These are phyloP conservation scores for Scelioninae gen. 2 DNA, from an alignment of 2,888 invertebrate genomes.

Conservation along the genomic window DNA sequence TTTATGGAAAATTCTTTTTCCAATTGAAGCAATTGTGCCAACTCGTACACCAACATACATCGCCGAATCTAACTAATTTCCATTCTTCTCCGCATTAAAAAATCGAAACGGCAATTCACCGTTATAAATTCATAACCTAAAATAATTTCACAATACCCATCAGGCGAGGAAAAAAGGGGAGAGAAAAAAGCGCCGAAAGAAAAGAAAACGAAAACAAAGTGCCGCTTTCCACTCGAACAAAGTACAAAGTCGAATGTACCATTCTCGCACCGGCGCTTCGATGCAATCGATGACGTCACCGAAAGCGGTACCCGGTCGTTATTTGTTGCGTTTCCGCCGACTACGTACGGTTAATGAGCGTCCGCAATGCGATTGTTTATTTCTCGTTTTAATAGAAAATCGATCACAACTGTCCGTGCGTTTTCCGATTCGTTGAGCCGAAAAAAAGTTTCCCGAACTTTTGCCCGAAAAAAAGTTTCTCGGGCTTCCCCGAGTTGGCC, in stretches of 20 bases:
- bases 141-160: neutral
- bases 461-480: too few species aligned
- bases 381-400: slow-evolving; percentile 50
- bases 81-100: too few species aligned
- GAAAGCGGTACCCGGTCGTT: slow-evolving; percentile 14
- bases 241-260: slow-evolving; percentile 13
- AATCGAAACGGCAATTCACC: neutral
- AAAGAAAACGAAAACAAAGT: too few species aligned
- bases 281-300: slow-evolving; percentile 16
- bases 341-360: slow-evolving; percentile 30
- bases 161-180: too few species aligned
- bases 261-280: slow-evolving; percentile 14
- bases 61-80: too few species aligned
- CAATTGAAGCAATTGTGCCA: too few species aligned
- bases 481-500: too few species aligned
- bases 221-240: slow-evolving; percentile 9
- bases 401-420: slow-evolving; percentile 51
- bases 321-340: slow-evolving; percentile 15
- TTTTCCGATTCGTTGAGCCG: slow-evolving; percentile 56
- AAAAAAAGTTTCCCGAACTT: too few species aligned
- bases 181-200: too few species aligned
- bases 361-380: slow-evolving; percentile 36
- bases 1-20: too few species aligned
- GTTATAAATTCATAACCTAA: neutral
- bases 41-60: too few species aligned